Percentiles rank a stretch among this genome's conserved stretches.
These are phyloP conservation scores for Pyrgus malvae DNA, from an alignment of 2,888 invertebrate genomes.

Conservation along the genomic window DNA sequence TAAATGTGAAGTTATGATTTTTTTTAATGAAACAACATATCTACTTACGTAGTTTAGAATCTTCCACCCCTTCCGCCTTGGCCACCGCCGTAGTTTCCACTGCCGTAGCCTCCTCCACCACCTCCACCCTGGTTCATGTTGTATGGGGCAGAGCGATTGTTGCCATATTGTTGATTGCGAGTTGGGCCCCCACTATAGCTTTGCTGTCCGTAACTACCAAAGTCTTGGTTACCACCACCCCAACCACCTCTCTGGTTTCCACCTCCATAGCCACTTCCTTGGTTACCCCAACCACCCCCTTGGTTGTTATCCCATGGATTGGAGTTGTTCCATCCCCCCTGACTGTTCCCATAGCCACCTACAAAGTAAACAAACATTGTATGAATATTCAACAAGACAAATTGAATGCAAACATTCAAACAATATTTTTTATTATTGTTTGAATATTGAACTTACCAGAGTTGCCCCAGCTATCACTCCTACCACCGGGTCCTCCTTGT, in stretches of 20 bases:
- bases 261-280: constrained; percentile 39
- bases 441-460: constrained; percentile 39
- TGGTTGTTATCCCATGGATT: constrained; percentile 71
- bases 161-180: constrained; percentile 87
- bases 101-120: constrained; percentile 65
- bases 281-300: constrained; percentile 51
- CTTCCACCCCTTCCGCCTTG: constrained; percentile 49
- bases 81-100: constrained; percentile 57
- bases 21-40: too few species aligned
- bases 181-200: constrained; percentile 93
- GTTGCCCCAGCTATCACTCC: constrained; percentile 66
- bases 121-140: constrained; percentile 84
- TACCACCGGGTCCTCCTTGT: constrained; percentile 63
- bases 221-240: constrained; percentile 84
- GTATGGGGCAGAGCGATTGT: constrained; percentile 87
- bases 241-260: constrained; percentile 58
- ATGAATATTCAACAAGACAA: not conserved
- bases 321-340: constrained; percentile 74
- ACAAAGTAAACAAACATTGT: constrained; percentile 9
- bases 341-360: constrained; percentile 80
- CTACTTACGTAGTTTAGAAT: constrained; percentile 66
- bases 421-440: not conserved
- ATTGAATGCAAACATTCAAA: too few species aligned
- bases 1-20: constrained; percentile 35
- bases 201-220: constrained; percentile 91